Evolutionary conservation across 2,888 invertebrate genomes (phyloP).

Genomic region (Pammene aurita): DNA sequence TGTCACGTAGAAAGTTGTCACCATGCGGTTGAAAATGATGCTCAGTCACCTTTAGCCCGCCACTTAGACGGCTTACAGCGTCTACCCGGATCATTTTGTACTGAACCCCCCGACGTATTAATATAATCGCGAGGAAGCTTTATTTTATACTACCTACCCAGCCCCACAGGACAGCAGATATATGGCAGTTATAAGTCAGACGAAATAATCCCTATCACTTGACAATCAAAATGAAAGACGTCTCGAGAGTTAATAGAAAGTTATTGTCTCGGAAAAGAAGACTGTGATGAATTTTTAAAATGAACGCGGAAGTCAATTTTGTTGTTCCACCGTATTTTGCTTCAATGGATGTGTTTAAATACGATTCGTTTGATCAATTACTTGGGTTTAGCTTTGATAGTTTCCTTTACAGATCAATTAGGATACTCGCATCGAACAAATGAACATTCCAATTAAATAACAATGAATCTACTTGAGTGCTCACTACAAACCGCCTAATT

Average conservation of each 20-base stretch:
- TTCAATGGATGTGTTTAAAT: slow-evolving; percentile 21
- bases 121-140: slow-evolving; percentile 80
- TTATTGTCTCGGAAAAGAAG: slow-evolving; percentile 64
- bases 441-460: slow-evolving; percentile 26
- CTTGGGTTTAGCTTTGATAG: slow-evolving; percentile 19
- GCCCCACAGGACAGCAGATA: slow-evolving; percentile 72
- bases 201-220: slow-evolving; percentile 82
- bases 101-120: slow-evolving; percentile 71
- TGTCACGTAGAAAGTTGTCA: slow-evolving; percentile 5
- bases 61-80: slow-evolving; percentile 73
- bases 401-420: slow-evolving; percentile 16
- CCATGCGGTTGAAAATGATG: slow-evolving; percentile 21
- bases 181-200: slow-evolving; percentile 83
- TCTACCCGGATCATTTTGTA: slow-evolving; percentile 71
- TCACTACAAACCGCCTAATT: slow-evolving; percentile 54
- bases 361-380: slow-evolving; percentile 19
- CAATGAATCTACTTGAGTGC: slow-evolving; percentile 30
- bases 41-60: slow-evolving; percentile 51
- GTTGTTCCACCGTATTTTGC: slow-evolving; percentile 4
- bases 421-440: slow-evolving; percentile 12
- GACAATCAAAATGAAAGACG: slow-evolving; percentile 80
- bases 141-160: slow-evolving; percentile 73
- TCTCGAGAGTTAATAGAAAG: slow-evolving; percentile 80
- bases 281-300: slow-evolving; percentile 60
- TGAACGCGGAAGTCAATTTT: slow-evolving; percentile 19